These are phyloP conservation scores for Euplexia lucipara DNA, from an alignment of 2,888 invertebrate genomes.

Conservation along the genomic window DNA sequence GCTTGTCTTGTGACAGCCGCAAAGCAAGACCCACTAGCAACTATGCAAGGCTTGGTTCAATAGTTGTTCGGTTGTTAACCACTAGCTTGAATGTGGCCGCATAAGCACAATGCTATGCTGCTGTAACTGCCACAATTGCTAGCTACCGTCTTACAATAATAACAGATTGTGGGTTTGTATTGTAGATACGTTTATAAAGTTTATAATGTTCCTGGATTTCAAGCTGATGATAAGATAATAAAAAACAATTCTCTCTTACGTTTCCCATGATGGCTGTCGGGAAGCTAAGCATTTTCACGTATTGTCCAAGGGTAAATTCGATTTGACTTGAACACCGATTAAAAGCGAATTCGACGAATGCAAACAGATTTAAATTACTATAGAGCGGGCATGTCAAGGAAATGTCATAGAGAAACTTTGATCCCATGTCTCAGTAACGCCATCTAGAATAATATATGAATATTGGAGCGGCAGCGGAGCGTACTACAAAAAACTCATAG, in stretches of 20 bases:
- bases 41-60: constrained; percentile 16
- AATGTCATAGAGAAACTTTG: too few relatives aligned
- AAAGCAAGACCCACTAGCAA: constrained; percentile 20
- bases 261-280: neutral
- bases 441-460: too few relatives aligned
- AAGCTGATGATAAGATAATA: neutral
- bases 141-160: constrained; percentile 16
- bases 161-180: neutral
- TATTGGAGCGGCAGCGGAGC: too few relatives aligned
- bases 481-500: too few relatives aligned
- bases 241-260: neutral
- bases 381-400: too few relatives aligned
- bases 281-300: neutral
- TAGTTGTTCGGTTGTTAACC: constrained; percentile 25
- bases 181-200: neutral
- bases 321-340: neutral
- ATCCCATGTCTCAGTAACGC: too few relatives aligned
- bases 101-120: constrained; percentile 15
- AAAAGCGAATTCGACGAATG: neutral
- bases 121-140: constrained; percentile 32
- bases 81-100: constrained; percentile 1
- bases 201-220: neutral
- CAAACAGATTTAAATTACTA: too few relatives aligned
- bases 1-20: constrained; percentile 16
- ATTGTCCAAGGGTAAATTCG: neutral